Conservation (phyloP, 2,888 invertebrate genomes). For the Frankliniella intonsa region DNA sequence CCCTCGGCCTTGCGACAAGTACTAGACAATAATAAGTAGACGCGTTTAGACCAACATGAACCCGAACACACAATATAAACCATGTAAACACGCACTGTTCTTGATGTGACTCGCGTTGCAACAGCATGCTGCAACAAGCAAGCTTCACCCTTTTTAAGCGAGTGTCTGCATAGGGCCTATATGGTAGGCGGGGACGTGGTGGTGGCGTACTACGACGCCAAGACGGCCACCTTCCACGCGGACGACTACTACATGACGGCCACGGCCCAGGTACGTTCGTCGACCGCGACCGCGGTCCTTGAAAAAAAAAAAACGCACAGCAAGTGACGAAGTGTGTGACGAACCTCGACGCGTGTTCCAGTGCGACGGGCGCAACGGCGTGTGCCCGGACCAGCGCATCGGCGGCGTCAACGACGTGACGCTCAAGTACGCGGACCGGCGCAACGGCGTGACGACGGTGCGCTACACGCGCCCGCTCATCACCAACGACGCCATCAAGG, state of each 20-base stretch:
- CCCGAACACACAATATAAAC: not conserved
- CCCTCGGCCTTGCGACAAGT: no score
- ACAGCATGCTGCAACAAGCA: slow-evolving; percentile 1
- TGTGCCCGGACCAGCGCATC: slow-evolving; percentile 77
- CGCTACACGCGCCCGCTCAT: slow-evolving; percentile 72
- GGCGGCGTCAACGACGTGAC: slow-evolving; percentile 75
- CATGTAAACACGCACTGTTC: no score
- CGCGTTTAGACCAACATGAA: not conserved
- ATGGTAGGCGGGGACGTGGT: slow-evolving; percentile 73
- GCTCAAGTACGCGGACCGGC: slow-evolving; percentile 69
- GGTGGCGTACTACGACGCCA: slow-evolving; percentile 68
- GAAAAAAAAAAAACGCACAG: no score
- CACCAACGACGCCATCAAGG: slow-evolving; percentile 68
- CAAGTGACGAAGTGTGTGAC: no score
- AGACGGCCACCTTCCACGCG: slow-evolving; percentile 61
- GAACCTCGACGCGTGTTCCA: slow-evolving; percentile 42
- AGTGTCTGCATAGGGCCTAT: slow-evolving; percentile 40
- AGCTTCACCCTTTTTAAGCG: slow-evolving; percentile 17
- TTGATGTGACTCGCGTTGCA: not conserved
- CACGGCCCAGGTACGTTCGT: slow-evolving; percentile 50
- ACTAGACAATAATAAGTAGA: not conserved
- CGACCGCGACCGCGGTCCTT: not conserved
- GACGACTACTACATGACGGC: slow-evolving; percentile 82
- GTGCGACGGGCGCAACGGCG: slow-evolving; percentile 76
- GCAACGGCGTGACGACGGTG: slow-evolving; percentile 74